phyloP scores from a whole-genome alignment of 2,113 vertebrate genomes.

The Emydura subglobosa region DNA sequence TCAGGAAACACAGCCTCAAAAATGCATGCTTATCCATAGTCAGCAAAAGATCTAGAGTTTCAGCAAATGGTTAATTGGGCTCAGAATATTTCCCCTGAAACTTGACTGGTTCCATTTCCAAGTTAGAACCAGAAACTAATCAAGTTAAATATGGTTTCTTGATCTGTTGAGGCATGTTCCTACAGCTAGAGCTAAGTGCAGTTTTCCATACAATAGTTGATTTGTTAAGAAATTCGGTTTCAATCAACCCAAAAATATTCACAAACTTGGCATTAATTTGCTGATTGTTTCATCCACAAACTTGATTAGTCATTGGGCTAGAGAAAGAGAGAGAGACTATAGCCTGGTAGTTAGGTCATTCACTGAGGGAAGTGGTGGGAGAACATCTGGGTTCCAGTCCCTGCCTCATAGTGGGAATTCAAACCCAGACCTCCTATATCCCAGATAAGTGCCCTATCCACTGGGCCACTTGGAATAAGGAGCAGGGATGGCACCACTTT shows the following conservation, averaged over 20 bases:
- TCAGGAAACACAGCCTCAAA: not conserved
- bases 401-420: not conserved
- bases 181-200: not conserved
- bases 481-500: not conserved
- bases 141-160: not conserved
- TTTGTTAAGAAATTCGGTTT: not conserved
- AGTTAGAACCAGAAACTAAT: not conserved
- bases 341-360: not conserved
- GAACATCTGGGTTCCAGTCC: not conserved
- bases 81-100: not conserved
- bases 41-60: not conserved
- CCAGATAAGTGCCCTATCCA: not conserved
- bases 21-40: accelerated
- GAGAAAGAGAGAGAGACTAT: not conserved
- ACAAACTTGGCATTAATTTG: not conserved
- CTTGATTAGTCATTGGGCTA: not conserved
- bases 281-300: not conserved
- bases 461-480: not conserved
- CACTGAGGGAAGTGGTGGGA: not conserved
- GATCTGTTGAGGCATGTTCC: not conserved
- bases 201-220: not conserved
- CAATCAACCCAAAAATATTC: not conserved
- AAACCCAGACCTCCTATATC: not conserved
- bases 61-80: not conserved
- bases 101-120: not conserved